Conservation (phyloP, 2,888 invertebrate species). For the Lepidocyrtinus sp. region DNA sequence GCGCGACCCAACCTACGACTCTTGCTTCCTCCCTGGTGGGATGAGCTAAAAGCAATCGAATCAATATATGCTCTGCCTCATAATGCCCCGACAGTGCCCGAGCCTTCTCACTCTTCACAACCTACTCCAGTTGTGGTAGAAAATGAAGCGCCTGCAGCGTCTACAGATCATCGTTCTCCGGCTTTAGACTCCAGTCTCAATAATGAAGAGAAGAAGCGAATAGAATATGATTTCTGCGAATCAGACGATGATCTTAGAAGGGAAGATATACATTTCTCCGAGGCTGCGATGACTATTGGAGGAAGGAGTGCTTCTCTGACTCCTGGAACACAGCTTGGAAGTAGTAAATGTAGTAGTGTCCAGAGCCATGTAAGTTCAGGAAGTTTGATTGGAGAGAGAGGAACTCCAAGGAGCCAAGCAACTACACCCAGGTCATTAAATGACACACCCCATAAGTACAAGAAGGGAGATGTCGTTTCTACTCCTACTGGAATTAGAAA, state of each 20-base stretch:
- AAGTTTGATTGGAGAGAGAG: constrained; percentile 84
- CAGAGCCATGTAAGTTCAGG: constrained; percentile 90
- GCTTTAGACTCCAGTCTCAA: constrained; percentile 52
- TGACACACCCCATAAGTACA: constrained; percentile 94
- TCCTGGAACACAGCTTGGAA: constrained; percentile 74
- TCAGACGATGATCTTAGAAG: constrained; percentile 91
- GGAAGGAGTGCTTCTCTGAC: constrained; percentile 67
- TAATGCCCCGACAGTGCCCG: constrained; percentile 43
- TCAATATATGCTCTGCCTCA: constrained; percentile 68
- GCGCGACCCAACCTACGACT: constrained; percentile 92
- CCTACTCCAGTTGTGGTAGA: neutral
- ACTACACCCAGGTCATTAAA: constrained; percentile 85
- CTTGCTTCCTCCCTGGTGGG: constrained; percentile 96
- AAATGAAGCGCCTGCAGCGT: constrained; percentile 72
- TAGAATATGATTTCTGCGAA: constrained; percentile 85
- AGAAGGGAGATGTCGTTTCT: constrained; percentile 96
- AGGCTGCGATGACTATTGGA: constrained; percentile 68
- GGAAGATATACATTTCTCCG: constrained; percentile 85
- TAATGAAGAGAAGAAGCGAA: constrained; percentile 74
- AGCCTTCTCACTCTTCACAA: constrained; percentile 52
- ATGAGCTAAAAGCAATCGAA: constrained; percentile 83
- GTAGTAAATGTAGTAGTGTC: constrained; percentile 91
- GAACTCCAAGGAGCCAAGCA: constrained; percentile 80
- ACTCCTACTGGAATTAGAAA: constrained; percentile 96
- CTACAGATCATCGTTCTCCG: constrained; percentile 22